A percentile compares a stretch with the other conserved stretches of the same genome.
phyloP scores from a whole-genome alignment of 2,797 vertebrate genomes.

The Falco peregrinus region DNA sequence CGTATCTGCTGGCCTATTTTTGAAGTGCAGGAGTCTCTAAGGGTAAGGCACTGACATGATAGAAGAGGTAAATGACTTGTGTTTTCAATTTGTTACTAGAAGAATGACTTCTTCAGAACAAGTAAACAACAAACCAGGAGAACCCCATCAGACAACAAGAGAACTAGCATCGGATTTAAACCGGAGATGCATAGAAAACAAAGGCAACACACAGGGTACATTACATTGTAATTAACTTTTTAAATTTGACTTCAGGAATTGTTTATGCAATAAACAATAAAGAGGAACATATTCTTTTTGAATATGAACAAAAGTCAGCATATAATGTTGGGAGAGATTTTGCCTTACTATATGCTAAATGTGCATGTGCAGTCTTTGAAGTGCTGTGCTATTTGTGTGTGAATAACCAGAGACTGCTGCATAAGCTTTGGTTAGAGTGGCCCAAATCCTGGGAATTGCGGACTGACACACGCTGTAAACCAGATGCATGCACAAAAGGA shows the following conservation, averaged over 20 bases:
- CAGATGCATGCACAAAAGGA: not conserved
- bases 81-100: not conserved
- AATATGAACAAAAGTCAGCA: not conserved
- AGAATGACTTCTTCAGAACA: not conserved
- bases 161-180: not conserved
- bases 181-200: not conserved
- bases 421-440: not conserved
- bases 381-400: not conserved
- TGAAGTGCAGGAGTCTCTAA: not conserved
- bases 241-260: not conserved
- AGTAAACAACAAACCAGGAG: not conserved
- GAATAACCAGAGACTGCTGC: not conserved
- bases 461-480: not conserved
- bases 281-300: not conserved
- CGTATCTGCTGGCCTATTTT: constrained; percentile 26
- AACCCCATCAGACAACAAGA: not conserved
- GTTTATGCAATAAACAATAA: not conserved
- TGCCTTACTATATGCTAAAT: not conserved
- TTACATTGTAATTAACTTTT: not conserved
- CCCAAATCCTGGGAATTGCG: not conserved
- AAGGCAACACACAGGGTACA: not conserved
- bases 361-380: not conserved
- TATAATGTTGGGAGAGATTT: not conserved
- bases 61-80: not conserved
- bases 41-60: not conserved